Conservation (phyloP, 2,888 invertebrate genomes). For the Drosophila macrospina region DNA sequence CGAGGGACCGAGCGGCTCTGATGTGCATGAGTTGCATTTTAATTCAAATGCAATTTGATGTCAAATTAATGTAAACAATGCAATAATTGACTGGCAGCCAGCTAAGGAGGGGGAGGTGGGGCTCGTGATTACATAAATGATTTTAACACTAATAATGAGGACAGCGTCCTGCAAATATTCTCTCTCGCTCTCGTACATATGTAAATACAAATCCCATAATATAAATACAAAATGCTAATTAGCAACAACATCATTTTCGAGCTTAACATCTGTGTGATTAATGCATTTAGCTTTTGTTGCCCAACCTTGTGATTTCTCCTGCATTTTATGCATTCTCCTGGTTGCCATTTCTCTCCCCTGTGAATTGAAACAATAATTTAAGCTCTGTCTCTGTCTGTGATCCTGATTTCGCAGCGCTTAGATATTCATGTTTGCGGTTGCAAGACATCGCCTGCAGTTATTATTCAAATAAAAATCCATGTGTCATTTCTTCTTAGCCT, state of each 20-base stretch:
- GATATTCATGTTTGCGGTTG: not conserved
- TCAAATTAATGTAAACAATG: slow-evolving; percentile 74
- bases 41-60: slow-evolving; percentile 65
- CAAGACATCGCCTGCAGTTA: not conserved
- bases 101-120: not conserved
- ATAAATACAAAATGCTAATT: slow-evolving; percentile 37
- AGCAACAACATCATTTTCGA: slow-evolving; percentile 49
- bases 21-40: slow-evolving; percentile 62
- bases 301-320: slow-evolving; percentile 41
- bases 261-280: slow-evolving; percentile 54
- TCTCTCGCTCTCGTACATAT: not conserved
- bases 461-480: not conserved
- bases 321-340: slow-evolving; percentile 22
- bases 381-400: not conserved
- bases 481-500: slow-evolving; percentile 13
- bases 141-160: slow-evolving; percentile 46
- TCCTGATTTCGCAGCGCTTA: not conserved
- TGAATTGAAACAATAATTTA: slow-evolving; percentile 29
- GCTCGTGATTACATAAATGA: slow-evolving; percentile 36
- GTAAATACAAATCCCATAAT: slow-evolving; percentile 40
- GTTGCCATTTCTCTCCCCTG: slow-evolving; percentile 3
- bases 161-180: slow-evolving; percentile 24
- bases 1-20: slow-evolving; percentile 1
- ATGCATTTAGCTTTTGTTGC: slow-evolving; percentile 42
- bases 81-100: slow-evolving; percentile 56